Evolutionary conservation across 2,888 invertebrate genomes (phyloP).

Genomic region (Hetaerina titia): DNA sequence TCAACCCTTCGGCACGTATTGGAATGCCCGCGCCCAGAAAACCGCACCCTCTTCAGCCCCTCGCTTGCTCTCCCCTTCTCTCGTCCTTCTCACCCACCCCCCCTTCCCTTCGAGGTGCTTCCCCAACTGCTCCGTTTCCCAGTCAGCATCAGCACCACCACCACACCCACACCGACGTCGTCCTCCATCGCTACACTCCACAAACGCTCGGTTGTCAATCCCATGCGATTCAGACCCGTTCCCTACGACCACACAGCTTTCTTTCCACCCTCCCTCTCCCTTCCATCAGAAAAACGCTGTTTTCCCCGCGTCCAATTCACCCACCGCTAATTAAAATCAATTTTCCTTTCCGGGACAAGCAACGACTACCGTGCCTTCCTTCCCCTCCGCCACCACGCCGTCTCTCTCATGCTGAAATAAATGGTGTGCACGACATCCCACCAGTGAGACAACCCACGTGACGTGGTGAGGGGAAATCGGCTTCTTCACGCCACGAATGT

Average conservation of each 20-base stretch:
- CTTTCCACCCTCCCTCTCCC: slow-evolving; percentile 21
- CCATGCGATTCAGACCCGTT: slow-evolving; percentile 47
- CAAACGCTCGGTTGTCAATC: slow-evolving; percentile 56
- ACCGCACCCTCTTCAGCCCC: background rate
- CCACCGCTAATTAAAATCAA: slow-evolving; percentile 12
- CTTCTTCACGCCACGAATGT: background rate
- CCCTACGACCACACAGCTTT: background rate
- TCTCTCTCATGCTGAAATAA: background rate
- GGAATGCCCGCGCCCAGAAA: background rate
- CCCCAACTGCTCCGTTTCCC: slow-evolving; percentile 45
- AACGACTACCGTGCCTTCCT: background rate
- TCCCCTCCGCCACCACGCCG: background rate
- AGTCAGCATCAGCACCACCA: background rate
- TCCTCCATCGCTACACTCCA: background rate
- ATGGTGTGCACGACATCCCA: background rate
- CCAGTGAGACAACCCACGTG: background rate
- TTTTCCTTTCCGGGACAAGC: background rate
- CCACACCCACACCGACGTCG: background rate
- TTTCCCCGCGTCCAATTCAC: background rate
- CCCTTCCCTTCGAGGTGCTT: background rate
- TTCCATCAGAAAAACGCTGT: background rate
- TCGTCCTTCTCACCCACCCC: background rate
- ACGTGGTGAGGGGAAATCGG: background rate
- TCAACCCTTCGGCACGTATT: background rate
- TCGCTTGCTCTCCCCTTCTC: background rate